Evolutionary conservation across 2,888 invertebrate genomes (phyloP), one percentile per base, ranked within the genome.

Genomic region (Chloroclysta siterata): DNA sequence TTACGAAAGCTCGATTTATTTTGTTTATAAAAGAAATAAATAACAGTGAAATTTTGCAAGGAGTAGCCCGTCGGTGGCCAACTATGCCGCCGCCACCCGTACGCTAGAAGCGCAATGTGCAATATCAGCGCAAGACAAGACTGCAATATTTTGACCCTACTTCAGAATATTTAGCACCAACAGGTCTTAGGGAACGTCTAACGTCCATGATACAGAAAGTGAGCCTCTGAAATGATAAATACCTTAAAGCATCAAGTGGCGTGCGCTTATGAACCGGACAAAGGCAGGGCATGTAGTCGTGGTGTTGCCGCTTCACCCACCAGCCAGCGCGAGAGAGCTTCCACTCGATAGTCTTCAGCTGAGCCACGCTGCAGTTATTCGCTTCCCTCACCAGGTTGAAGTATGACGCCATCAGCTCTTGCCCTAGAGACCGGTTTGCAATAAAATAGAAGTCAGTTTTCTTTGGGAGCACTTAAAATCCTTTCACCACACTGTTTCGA

Each of bases 351-450:
- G 83, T 77, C 70, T 90, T 90, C 53, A 84, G 72, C 66, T 88
- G 80, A 0, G 93, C 88, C 5, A 87, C 77, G 0, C 83, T 69
- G 59, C 90, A 88, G 0, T 52, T 63, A 6, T 81, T 81, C 5
- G 91, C 86, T 64, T 87, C 83, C 42, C 82, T 75, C 55, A 94
- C 60, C 15, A 93, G 71, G 60, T 82, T 77, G 60, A 92, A 89
- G 69, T 91, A 94, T 0, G 86, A 79, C 0, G 87, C 79, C 84
- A 94, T 91, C 22, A 85, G 72, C 74, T 94, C 92, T 83, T 94
- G 94, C 4, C 94, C 94, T 94, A 64, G 22, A 10, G 56, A 44
- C 1, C 22, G 22, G 22, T 22, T n/a, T n/a, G n/a, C n/a, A n/a
- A n/a, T n/a, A n/a, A n/a, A n/a, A n/a, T n/a, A n/a, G n/a, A n/a